A percentile compares a stretch with the other conserved stretches of the same genome.
Conservation (phyloP, 23 tunicate genomes). For the Corella eumyota region DNA sequence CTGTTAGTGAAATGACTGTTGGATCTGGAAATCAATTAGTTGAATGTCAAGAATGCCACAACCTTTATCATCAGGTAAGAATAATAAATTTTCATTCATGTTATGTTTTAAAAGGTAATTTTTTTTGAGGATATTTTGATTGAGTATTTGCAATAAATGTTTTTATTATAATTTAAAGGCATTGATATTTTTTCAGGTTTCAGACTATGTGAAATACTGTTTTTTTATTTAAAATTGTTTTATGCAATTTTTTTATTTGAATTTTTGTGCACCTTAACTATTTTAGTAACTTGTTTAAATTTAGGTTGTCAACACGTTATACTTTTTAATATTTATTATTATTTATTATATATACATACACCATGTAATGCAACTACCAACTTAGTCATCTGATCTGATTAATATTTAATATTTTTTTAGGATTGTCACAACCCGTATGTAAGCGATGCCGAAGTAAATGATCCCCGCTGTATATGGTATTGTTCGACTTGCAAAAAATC, state of each 20-base stretch:
- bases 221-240: not conserved
- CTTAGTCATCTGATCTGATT: too few species aligned
- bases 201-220: not conserved
- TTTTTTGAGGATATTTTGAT: not conserved
- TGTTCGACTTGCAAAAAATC: constrained; percentile 47
- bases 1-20: constrained; percentile 41
- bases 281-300: too few species aligned
- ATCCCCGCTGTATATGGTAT: constrained; percentile 79
- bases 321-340: too few species aligned
- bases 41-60: constrained; percentile 91
- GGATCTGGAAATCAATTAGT: constrained; percentile 43
- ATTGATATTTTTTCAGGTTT: too few species aligned
- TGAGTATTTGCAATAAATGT: not conserved
- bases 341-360: too few species aligned
- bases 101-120: not conserved
- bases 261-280: too few species aligned
- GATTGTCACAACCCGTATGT: constrained; percentile 81
- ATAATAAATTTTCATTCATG: not conserved
- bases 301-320: too few species aligned
- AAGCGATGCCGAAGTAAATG: constrained; percentile 62
- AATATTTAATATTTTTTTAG: constrained; percentile 8
- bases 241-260: too few species aligned
- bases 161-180: too few species aligned
- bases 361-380: too few species aligned
- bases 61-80: constrained; percentile 64